A percentile compares a stretch with the other conserved stretches of the same genome.
These are phyloP conservation scores for Neomorphus geoffroyi DNA, from an alignment of 2,797 vertebrate genomes.

Conservation along the genomic window DNA sequence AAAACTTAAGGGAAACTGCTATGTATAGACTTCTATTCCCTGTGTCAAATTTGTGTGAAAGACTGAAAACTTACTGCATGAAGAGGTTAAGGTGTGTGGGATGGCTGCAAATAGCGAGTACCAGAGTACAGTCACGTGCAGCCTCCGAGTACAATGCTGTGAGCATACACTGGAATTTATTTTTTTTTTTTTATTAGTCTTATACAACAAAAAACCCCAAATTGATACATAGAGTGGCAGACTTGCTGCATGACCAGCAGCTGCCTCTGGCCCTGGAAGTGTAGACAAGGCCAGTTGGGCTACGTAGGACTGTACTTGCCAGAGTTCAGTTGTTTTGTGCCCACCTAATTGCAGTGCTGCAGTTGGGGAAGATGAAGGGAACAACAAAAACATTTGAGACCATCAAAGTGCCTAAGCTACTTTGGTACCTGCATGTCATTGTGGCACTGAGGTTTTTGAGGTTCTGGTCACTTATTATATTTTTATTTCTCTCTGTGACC, in stretches of 20 bases:
- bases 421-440: neutral
- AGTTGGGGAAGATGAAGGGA: neutral
- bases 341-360: neutral
- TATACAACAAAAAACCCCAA: accelerated
- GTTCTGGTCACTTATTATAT: neutral
- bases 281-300: neutral
- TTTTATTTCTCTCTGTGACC: neutral
- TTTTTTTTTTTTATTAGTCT: neutral
- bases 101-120: neutral
- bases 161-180: neutral
- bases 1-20: neutral
- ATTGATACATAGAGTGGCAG: neutral
- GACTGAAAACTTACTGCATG: neutral
- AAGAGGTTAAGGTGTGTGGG: neutral
- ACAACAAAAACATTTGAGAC: neutral
- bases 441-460: neutral
- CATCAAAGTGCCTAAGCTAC: neutral
- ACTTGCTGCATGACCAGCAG: neutral
- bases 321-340: neutral
- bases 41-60: neutral
- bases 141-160: neutral
- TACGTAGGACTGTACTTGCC: neutral
- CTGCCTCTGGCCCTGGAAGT: neutral
- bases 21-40: neutral
- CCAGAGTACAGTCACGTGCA: neutral